phyloP scores from a whole-genome alignment of 2,888 invertebrate genomes.

The Coleophora deauratella region DNA sequence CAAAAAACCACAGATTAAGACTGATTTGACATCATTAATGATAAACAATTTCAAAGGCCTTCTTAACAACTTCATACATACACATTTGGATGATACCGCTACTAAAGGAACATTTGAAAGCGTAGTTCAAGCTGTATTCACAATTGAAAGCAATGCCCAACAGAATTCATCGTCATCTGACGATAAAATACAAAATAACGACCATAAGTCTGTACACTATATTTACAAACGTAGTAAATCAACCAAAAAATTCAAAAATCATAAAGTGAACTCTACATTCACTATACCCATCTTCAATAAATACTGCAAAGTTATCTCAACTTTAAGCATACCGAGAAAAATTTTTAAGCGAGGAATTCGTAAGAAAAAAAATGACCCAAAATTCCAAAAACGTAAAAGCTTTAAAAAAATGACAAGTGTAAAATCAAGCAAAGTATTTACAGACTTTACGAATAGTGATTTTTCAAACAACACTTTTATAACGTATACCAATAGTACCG shows the following conservation, averaged over 20 bases:
- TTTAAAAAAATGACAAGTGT: too few species aligned
- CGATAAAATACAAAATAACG: too few species aligned
- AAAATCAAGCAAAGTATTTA: too few species aligned
- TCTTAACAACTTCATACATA: conserved; percentile 41
- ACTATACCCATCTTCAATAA: conserved; percentile 36
- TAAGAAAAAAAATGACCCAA: conserved; percentile 10
- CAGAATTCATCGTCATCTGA: too few species aligned
- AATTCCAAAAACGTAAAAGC: conserved; percentile 20
- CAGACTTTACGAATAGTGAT: too few species aligned
- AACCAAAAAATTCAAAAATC: conserved; percentile 31
- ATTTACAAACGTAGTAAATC: too few species aligned
- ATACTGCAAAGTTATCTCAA: conserved; percentile 43
- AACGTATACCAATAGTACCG: too few species aligned
- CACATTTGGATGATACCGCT: conserved; percentile 36
- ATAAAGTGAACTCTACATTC: conserved; percentile 21
- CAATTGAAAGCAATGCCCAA: too few species aligned
- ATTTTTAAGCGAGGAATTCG: conserved; percentile 20
- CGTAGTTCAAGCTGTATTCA: conserved; percentile 39
- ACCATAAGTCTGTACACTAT: too few species aligned
- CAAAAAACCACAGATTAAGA: conserved; percentile 17
- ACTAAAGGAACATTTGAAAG: conserved; percentile 37
- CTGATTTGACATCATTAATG: conserved; percentile 38
- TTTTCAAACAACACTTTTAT: too few species aligned
- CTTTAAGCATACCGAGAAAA: conserved; percentile 51
- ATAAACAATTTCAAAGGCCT: conserved; percentile 44